Evolutionary conservation across 1,140 invertebrate genomes (phyloP), one percentile per base, ranked within the genome.

Genomic region (Trinorchestia longiramus): DNA sequence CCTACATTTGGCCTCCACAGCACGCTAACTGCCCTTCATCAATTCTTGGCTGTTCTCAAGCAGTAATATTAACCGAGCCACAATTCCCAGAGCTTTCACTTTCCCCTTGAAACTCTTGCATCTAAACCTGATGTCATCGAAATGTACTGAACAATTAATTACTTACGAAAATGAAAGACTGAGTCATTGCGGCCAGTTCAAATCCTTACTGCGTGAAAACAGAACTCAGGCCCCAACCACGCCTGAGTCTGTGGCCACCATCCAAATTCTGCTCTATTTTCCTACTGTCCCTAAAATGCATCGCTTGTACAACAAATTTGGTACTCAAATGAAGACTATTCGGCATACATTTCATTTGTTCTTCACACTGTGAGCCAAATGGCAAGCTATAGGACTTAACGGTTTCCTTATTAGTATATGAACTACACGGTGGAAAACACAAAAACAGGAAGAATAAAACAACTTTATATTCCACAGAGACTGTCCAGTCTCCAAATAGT

Each of bases 401-500:
- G 15, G 62, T 36, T 77, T 36, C 36, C 11, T 77, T 77, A 77
- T 77, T 3, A 77, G 36, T 77, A 36, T 19, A 36, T 77, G 11
- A 36, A 77, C 11, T 77, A 19, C 62, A 23, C 28, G 3, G 62
- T 36, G 0, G 47, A 40, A 6, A 94, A 47, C 11, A n/a, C 23
- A 44, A 40, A 28, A 6, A 11, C 8, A 94, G 44, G 43, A 11
- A 44, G 15, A 45, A 94, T 45, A n/a, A 47, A 94, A 94, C 43
- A 40, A 94, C 17, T 45, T 40, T 0, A 47, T 94, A 43, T 44
- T 94, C 92, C 92, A 94, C 92, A 94, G 92, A 94, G 92, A 94
- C 92, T 94, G 92, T 94, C 92, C 44, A 45, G 92, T 94, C 92
- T 47, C 92, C 40, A 45, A 44, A 94, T 94, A 43, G 47, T 94